Conservation (phyloP, 1,140 invertebrate genomes). For the Trachymyrmex cornetzi region DNA sequence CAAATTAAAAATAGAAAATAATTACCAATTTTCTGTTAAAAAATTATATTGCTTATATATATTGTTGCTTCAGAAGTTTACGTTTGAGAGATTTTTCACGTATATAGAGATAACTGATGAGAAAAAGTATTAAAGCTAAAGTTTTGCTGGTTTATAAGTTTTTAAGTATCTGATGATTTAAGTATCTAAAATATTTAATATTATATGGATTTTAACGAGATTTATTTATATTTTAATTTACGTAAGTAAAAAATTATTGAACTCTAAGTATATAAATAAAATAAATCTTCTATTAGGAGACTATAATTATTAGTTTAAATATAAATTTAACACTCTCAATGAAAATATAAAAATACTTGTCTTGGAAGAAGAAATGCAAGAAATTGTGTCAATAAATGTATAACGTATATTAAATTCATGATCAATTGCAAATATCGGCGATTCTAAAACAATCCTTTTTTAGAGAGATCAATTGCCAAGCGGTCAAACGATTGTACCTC, state of each 20-base stretch:
- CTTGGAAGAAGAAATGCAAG: not conserved
- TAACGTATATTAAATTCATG: not conserved
- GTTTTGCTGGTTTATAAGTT: not conserved
- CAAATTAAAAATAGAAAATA: not conserved
- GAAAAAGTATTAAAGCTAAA: not conserved
- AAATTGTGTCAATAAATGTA: not conserved
- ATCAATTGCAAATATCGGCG: not conserved
- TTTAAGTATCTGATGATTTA: not conserved
- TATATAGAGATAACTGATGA: not conserved
- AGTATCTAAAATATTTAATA: not conserved
- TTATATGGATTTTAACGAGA: slow-evolving; percentile 8
- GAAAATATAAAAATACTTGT: not conserved
- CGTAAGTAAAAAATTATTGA: not conserved
- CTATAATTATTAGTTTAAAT: not conserved
- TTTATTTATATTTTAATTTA: slow-evolving; percentile 14
- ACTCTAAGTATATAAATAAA: not conserved
- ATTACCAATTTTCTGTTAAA: not conserved
- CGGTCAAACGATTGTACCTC: slow-evolving; percentile 30
- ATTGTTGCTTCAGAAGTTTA: not conserved
- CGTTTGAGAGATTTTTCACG: not conserved
- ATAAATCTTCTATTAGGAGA: not conserved
- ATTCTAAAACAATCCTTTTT: not conserved
- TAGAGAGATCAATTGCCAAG: slow-evolving; percentile 15
- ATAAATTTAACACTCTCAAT: slow-evolving; percentile 4
- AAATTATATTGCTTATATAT: not conserved